Conservation (phyloP, 2,888 invertebrate species). For the Troides helena region DNA sequence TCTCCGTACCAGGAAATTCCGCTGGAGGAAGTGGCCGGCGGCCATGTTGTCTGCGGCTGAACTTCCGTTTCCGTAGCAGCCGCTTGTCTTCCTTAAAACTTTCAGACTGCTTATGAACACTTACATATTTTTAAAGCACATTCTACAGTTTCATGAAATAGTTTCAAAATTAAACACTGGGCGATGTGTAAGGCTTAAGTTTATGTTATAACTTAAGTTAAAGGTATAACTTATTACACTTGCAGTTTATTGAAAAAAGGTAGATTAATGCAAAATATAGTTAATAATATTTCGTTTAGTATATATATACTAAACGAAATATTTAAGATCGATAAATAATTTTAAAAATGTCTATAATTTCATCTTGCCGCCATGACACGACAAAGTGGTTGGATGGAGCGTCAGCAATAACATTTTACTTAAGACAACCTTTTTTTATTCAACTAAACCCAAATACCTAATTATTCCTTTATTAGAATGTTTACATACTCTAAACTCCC, state of each 20-base stretch:
- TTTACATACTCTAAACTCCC: too few relatives aligned
- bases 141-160: conserved; percentile 20
- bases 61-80: conserved; percentile 55
- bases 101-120: conserved; percentile 36
- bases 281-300: too few relatives aligned
- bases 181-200: neutral
- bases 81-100: conserved; percentile 39
- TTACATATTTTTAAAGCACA: conserved; percentile 36
- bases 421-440: neutral
- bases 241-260: neutral
- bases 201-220: neutral
- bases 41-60: conserved; percentile 65
- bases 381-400: conserved; percentile 52
- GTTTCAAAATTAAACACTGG: conserved; percentile 7
- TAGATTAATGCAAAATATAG: neutral
- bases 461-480: too few relatives aligned
- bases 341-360: conserved; percentile 54
- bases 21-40: conserved; percentile 58
- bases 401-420: conserved; percentile 39
- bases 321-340: conserved; percentile 11
- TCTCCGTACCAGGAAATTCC: conserved; percentile 41
- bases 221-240: neutral
- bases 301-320: neutral
- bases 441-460: neutral
- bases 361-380: conserved; percentile 57